Evolutionary conservation across 2,113 vertebrate species (phyloP).

Genomic region (Probosciger aterrimus): DNA sequence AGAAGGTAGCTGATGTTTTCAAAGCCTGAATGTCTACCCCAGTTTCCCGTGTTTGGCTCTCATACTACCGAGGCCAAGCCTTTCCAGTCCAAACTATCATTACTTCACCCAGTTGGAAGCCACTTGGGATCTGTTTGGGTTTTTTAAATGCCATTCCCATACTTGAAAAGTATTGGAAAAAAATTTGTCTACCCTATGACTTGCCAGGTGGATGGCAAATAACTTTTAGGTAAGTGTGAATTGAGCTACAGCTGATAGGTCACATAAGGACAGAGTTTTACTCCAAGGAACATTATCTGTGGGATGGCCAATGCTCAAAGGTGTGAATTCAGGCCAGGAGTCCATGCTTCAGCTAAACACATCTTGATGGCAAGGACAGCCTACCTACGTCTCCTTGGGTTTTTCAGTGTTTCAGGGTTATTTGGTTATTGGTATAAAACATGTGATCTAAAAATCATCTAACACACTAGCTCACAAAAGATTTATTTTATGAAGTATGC

Average conservation of each 20-base stretch:
- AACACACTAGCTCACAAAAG: neutral
- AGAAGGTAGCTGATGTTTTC: slow-evolving; percentile 12
- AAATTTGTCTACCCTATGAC: neutral
- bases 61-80: neutral
- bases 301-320: neutral
- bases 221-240: neutral
- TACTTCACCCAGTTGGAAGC: neutral
- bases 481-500: neutral
- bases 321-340: rapidly evolving
- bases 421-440: neutral
- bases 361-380: neutral
- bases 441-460: neutral
- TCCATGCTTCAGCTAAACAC: neutral
- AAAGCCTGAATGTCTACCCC: neutral
- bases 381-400: neutral
- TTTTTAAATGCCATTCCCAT: neutral
- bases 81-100: neutral
- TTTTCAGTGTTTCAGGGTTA: neutral
- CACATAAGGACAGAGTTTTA: neutral
- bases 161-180: neutral
- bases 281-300: neutral
- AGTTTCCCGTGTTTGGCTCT: neutral
- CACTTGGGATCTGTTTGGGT: neutral
- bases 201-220: neutral
- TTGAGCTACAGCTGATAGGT: neutral